These are phyloP conservation scores for Laodelphax striatellus DNA, from an alignment of 1,140 invertebrate species.

Conservation along the genomic window DNA sequence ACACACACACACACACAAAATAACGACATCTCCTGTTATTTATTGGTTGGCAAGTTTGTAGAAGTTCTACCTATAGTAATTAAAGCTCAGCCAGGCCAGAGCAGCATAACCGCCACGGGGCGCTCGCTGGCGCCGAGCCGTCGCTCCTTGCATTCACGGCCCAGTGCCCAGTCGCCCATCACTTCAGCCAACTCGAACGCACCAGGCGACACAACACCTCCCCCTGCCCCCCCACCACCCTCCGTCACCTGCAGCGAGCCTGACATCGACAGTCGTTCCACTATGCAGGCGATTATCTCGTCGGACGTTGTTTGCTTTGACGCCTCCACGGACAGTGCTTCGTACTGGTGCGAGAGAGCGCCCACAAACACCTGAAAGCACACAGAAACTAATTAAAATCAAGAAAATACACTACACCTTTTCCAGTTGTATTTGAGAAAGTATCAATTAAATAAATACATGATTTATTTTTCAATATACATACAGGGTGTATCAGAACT, in stretches of 20 bases:
- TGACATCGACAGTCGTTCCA: conserved; percentile 56
- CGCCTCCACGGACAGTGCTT: conserved; percentile 82
- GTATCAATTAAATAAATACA: too few species aligned
- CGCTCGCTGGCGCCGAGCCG: conserved; percentile 73
- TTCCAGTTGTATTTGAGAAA: not conserved
- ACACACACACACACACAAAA: too few species aligned
- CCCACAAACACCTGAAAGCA: conserved; percentile 76
- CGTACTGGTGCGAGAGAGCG: conserved; percentile 75
- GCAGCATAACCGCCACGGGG: conserved; percentile 81
- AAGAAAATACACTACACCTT: conserved; percentile 27
- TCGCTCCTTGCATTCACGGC: conserved; percentile 85
- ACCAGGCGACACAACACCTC: conserved; percentile 28
- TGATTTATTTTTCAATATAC: too few species aligned
- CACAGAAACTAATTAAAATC: conserved; percentile 28
- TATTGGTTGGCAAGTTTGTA: too few species aligned
- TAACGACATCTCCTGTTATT: too few species aligned
- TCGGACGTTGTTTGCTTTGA: conserved; percentile 82
- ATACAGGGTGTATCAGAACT: too few species aligned
- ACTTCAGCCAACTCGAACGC: conserved; percentile 84
- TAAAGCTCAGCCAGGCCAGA: conserved; percentile 58
- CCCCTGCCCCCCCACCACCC: conserved; percentile 24
- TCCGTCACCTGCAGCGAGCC: too few species aligned
- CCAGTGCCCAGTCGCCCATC: conserved; percentile 56
- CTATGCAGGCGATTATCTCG: conserved; percentile 80
- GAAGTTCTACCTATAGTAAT: conserved; percentile 35